Percentiles rank a stretch among this genome's conserved stretches.
Conservation (phyloP, 2,888 invertebrate species). For the Barypeithes pellucidus region DNA sequence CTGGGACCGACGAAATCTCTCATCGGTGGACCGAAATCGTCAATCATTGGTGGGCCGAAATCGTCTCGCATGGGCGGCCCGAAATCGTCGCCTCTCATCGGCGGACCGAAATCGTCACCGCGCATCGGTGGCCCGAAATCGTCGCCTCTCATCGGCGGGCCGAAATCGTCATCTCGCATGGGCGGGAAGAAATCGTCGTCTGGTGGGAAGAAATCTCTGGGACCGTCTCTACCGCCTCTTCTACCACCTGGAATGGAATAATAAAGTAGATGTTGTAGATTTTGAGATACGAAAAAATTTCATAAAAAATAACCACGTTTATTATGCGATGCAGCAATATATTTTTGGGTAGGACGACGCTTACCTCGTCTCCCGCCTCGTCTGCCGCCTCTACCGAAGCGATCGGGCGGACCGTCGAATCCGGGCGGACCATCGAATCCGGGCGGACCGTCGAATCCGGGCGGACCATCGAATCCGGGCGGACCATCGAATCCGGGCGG, state of each 20-base stretch:
- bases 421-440: constrained; percentile 34
- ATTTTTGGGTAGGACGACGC: background rate
- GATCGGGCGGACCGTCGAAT: constrained; percentile 52
- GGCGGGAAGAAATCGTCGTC: constrained; percentile 20
- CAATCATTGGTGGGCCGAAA: constrained; percentile 17
- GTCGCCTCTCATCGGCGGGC: constrained; percentile 24
- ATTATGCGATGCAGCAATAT: no score
- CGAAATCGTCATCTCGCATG: constrained; percentile 31
- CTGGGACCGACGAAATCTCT: constrained; percentile 31
- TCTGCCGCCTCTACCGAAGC: constrained; percentile 62
- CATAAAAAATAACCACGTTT: no score
- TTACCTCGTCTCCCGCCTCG: constrained; percentile 48
- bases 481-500: background rate
- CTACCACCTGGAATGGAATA: constrained; percentile 30
- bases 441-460: constrained; percentile 48
- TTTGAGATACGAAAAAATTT: no score
- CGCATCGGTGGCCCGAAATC: constrained; percentile 27
- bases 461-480: constrained; percentile 37
- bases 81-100: constrained; percentile 42
- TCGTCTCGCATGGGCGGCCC: constrained; percentile 36
- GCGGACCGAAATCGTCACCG: constrained; percentile 29
- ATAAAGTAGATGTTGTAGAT: background rate
- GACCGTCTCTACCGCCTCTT: constrained; percentile 42
- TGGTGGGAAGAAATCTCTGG: constrained; percentile 36
- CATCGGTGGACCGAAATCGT: constrained; percentile 39